Conservation (phyloP, 1,140 invertebrate genomes). For the Lepidurus packardi region DNA sequence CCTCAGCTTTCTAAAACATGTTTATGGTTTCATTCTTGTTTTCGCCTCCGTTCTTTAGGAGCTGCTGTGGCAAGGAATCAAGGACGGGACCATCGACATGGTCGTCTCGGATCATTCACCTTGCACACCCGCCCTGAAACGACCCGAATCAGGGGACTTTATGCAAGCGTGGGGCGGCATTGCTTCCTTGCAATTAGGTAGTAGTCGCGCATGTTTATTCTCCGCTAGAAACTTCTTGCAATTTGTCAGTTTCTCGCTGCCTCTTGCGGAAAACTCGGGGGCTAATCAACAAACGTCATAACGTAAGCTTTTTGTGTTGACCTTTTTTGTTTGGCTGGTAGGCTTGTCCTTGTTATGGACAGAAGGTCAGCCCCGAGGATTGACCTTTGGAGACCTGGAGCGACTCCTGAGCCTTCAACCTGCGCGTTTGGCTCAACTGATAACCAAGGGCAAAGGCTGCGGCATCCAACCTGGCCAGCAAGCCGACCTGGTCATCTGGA, state of each 20-base stretch:
- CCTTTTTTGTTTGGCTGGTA: not conserved
- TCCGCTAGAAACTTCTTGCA: too few relatives aligned
- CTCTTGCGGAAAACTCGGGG: not conserved
- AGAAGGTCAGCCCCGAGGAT: not conserved
- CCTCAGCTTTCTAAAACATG: too few relatives aligned
- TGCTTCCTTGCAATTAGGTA: not conserved
- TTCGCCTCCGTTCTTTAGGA: not conserved
- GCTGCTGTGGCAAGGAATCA: not conserved
- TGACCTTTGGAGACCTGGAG: not conserved
- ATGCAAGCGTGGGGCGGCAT: not conserved
- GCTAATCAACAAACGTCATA: too few relatives aligned
- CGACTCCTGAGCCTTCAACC: not conserved
- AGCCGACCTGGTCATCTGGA: not conserved
- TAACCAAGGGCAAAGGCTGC: not conserved
- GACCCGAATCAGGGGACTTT: not conserved
- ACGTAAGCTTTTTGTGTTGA: not conserved
- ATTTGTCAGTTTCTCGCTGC: too few relatives aligned
- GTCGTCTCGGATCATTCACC: not conserved
- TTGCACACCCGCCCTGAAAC: not conserved
- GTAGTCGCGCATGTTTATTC: not conserved
- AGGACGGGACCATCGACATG: not conserved
- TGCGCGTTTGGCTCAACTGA: not conserved
- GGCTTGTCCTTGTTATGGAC: not conserved
- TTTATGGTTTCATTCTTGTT: not conserved
- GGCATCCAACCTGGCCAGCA: not conserved